Evolutionary conservation across 2,888 invertebrate species (phyloP), one percentile per base, ranked within the genome.

Genomic region (Drosophila limbata): DNA sequence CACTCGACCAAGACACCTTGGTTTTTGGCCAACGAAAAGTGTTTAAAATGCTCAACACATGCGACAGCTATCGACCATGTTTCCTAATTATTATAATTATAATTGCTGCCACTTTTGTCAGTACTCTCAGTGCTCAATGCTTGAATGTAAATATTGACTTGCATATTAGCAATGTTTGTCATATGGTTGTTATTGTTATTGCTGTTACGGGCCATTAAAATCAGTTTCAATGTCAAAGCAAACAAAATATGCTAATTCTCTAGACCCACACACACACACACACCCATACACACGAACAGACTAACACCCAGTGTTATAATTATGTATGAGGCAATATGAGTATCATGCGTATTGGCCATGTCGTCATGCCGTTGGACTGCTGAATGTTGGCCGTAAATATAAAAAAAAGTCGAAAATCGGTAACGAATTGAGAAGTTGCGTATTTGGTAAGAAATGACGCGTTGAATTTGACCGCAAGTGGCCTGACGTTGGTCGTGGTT

Each of bases 171-270:
- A 21, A 21, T 55, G 69, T 37, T 61, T 61, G 53, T 68, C 62
- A 42, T 67, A 21, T 28, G 62, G 19, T 56, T 64, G 28, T 73
- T 73, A 25, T 79, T 76, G 44, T 76, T 71, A 28, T 79, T 76
- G 47, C 74, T 71, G 78, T 73, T 80, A 73, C 72, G 85, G 70
- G 69, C 81, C 81, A 84, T 87, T 81, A 84, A 87, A 84, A 82
- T 81, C 70, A 59, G 63, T 89, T 88, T 88, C 88, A 88, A 88
- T 89, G 88, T 88, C 88, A 89, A 66, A 55, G 74, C 85, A 68
- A 69, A 73, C 73, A 71, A 85, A 81, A 83, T 86, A 86, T 86
- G 86, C 83, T 83, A 86, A 86, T 88, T 86, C 73, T 35, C 66
- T 37, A 28, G 39, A 48, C 37, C 48, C 35, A 55, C 39, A 63